Conservation (phyloP, 2,113 vertebrate species). For the Hemibagrus wyckioides region DNA sequence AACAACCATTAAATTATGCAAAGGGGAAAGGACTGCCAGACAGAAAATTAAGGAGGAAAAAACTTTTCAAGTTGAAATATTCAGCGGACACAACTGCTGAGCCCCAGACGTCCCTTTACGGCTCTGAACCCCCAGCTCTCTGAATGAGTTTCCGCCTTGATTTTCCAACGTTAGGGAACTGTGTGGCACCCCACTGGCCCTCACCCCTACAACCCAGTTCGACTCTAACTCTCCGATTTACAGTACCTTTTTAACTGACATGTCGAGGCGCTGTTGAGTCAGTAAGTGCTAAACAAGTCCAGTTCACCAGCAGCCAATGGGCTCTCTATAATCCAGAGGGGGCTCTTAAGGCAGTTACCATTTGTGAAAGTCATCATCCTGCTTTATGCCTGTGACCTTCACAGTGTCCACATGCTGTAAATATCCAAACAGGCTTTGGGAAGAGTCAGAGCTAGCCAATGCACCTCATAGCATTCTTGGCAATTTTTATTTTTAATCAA, state of each 20-base stretch:
- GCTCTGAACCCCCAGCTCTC: conserved; percentile 55
- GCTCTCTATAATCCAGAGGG: conserved; percentile 44
- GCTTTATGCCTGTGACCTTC: conserved; percentile 74
- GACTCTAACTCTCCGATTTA: conserved; percentile 48
- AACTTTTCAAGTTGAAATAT: conserved; percentile 80
- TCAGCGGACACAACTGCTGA: conserved; percentile 64
- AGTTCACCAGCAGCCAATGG: conserved; percentile 43
- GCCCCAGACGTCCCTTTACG: conserved; percentile 73
- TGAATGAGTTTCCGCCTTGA: conserved; percentile 54
- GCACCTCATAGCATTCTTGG: background rate
- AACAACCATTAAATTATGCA: conserved; percentile 70
- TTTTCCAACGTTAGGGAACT: conserved; percentile 40
- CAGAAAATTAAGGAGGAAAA: conserved; percentile 74
- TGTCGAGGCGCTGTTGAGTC: conserved; percentile 49
- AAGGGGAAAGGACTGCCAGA: conserved; percentile 69
- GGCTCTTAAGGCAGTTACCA: conserved; percentile 56
- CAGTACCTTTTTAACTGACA: conserved; percentile 51
- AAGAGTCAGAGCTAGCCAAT: conserved; percentile 13
- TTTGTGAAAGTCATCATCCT: conserved; percentile 76
- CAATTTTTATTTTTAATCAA: background rate
- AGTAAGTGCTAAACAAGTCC: conserved; percentile 53
- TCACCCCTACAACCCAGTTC: conserved; percentile 45
- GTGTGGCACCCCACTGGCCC: conserved; percentile 44
- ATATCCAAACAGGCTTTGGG: conserved; percentile 63
- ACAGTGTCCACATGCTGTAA: conserved; percentile 75